Evolutionary conservation across 1,140 invertebrate species (phyloP), one percentile per base, ranked within the genome.

Genomic region (Anagrus nilaparvatae): DNA sequence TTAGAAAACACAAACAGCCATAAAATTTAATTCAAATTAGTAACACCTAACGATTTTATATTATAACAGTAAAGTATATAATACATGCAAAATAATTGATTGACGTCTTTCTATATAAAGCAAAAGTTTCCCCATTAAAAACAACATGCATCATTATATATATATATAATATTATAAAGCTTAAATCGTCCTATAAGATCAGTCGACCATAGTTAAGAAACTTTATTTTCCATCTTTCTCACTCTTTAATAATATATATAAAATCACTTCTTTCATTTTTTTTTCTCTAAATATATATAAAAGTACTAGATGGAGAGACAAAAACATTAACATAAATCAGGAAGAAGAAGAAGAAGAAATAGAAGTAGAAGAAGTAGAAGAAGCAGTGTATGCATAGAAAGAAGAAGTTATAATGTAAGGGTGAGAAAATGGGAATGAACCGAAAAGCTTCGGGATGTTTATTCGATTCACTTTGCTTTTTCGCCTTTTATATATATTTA

Each of bases 251-350:
- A 42, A 40, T 48, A 44, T 48, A 54, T 48, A 54, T 59, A 53
- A 59, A 57, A 65, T 63, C 62, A 61, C 56, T 61, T 63, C 63
- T 66, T 59, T 58, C 59, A 63, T 59, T 65, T 65, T 67, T 61
- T 64, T 54, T 56, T 56, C 52, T n/a, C n/a, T n/a, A n/a, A n/a
- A n/a, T n/a, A n/a, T n/a, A n/a, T n/a, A n/a, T n/a, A n/a, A n/a
- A n/a, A n/a, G n/a, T n/a, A n/a, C n/a, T n/a, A n/a, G n/a, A n/a
- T n/a, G n/a, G 51, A 50, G 55, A 63, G 61, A 67, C 64, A 67
- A 67, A 66, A 67, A 67, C 64, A 67, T 67, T 67, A 67, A 63
- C 61, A 65, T 67, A 67, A 67, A 67, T 67, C 63, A 67, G 58
- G 53, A 56, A 55, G 50, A 47, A 48, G 43, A 27, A 45, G 46